phyloP scores from a whole-genome alignment of 2,888 invertebrate genomes.

The Calameuta idolon region DNA sequence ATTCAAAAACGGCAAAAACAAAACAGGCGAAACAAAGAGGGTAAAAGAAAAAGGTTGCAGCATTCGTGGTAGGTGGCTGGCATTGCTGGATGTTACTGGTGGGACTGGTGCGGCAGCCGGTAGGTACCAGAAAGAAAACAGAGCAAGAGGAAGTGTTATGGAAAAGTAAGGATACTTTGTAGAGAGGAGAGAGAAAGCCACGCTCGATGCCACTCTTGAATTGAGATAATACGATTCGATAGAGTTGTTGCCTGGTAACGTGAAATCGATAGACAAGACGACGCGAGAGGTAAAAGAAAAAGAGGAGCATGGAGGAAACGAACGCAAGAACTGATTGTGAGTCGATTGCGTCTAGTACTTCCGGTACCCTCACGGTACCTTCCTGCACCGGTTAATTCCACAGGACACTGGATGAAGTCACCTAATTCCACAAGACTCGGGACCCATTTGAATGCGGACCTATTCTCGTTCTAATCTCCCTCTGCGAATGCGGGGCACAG shows the following conservation, averaged over 20 bases:
- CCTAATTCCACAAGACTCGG: neutral
- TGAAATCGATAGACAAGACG: constrained; percentile 29
- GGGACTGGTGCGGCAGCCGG: neutral
- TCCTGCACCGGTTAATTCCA: neutral
- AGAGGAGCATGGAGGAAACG: neutral
- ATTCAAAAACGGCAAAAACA: constrained; percentile 8
- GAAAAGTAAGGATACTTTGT: constrained; percentile 24
- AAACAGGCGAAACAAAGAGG: neutral
- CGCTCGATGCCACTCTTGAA: constrained; percentile 30
- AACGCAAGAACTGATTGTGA: neutral
- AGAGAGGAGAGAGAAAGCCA: neutral
- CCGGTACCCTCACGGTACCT: neutral
- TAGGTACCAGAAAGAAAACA: constrained; percentile 20
- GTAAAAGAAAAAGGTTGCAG: neutral
- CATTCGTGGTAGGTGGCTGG: neutral
- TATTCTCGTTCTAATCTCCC: neutral
- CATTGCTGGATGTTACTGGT: neutral
- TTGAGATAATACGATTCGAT: constrained; percentile 40
- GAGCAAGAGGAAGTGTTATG: constrained; percentile 31
- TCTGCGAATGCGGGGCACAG: neutral
- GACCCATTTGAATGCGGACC: neutral
- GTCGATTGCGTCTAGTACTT: neutral
- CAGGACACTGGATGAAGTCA: neutral
- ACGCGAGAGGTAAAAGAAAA: constrained; percentile 16
- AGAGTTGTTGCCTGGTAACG: constrained; percentile 28